phyloP scores from a whole-genome alignment of 2,888 invertebrate genomes.

The Hirudinaria manillensis region DNA sequence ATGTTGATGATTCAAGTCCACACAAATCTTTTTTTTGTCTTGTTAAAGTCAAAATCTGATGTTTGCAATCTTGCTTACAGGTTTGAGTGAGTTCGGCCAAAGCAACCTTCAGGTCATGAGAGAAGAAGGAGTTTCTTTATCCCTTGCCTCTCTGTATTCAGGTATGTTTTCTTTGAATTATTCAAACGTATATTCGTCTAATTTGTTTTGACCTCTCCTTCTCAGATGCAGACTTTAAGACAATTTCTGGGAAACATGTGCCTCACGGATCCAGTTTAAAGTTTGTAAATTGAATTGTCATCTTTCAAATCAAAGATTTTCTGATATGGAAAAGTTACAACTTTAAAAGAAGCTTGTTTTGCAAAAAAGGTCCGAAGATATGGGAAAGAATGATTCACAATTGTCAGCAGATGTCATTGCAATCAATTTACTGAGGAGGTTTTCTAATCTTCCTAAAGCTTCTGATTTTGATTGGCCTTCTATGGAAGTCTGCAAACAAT shows the following conservation, averaged over 20 bases:
- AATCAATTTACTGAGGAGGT: conserved; percentile 68
- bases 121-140: conserved; percentile 59
- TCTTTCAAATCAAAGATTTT: not conserved
- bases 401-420: conserved; percentile 73
- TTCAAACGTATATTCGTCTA: not conserved
- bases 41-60: not conserved
- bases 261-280: not conserved
- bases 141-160: conserved; percentile 64
- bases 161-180: conserved; percentile 44
- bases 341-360: too few species aligned
- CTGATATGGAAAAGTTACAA: too few species aligned
- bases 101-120: conserved; percentile 22
- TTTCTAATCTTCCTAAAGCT: conserved; percentile 70
- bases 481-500: conserved; percentile 67
- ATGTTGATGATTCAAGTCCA: conserved; percentile 10
- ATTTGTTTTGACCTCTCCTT: not conserved
- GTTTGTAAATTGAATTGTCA: not conserved
- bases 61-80: not conserved
- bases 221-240: conserved; percentile 45
- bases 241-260: not conserved
- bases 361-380: too few species aligned
- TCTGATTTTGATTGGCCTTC: conserved; percentile 75
- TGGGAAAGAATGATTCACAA: not conserved
- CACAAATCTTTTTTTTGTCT: not conserved
- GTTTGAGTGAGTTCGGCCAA: conserved; percentile 6